phyloP scores from a whole-genome alignment of 64 coral and sea anemone genomes.

The Pachyseris speciosa region DNA sequence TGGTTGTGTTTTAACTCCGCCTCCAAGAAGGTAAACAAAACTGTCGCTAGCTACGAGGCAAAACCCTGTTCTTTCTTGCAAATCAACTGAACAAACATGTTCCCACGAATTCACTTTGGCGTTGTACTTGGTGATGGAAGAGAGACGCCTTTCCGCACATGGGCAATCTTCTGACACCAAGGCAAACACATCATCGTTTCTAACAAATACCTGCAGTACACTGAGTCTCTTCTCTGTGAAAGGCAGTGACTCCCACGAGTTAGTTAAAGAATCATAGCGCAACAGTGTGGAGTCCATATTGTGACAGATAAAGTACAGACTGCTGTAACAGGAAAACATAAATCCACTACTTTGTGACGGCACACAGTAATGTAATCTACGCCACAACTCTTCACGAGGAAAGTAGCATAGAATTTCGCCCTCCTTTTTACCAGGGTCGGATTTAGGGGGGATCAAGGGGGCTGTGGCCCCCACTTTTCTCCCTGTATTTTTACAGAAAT shows the following conservation, averaged over 20 bases:
- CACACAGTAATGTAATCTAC: too few species aligned
- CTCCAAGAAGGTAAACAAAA: not conserved
- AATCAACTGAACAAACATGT: not conserved
- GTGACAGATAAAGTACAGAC: not conserved
- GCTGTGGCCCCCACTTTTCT: too few species aligned
- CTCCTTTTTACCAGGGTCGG: not conserved
- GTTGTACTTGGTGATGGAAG: not conserved
- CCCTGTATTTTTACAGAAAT: too few species aligned
- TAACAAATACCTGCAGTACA: too few species aligned
- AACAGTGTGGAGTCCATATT: not conserved
- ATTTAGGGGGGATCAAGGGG: too few species aligned
- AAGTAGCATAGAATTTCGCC: not conserved
- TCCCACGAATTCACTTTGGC: not conserved
- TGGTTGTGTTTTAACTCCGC: not conserved
- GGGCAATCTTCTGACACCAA: not conserved
- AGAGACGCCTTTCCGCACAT: not conserved
- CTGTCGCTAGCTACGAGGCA: not conserved
- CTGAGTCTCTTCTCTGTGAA: too few species aligned
- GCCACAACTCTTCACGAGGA: not conserved
- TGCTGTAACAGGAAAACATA: not conserved
- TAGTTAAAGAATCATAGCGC: too few species aligned
- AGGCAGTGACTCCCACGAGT: too few species aligned
- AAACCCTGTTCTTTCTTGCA: not conserved
- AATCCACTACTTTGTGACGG: too few species aligned
- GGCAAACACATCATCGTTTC: not conserved